Conservation (phyloP, 2,888 invertebrate genomes). For the Drosophila tripunctata region DNA sequence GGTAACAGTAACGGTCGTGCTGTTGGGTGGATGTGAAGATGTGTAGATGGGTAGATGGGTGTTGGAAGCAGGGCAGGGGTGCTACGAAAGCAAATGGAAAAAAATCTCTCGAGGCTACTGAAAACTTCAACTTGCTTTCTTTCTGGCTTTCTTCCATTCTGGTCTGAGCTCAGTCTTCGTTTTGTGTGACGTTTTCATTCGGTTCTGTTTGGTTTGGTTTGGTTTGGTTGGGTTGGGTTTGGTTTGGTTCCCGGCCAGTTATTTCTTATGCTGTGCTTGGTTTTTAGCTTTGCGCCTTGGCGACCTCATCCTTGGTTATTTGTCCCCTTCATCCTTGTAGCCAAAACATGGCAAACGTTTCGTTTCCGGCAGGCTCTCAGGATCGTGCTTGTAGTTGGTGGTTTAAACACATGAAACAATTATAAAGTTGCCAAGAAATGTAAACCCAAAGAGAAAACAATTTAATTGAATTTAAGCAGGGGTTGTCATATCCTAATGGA, state of each 20-base stretch:
- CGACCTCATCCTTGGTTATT: constrained; percentile 18
- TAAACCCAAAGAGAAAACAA: constrained; percentile 79
- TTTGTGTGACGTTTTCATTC: constrained; percentile 38
- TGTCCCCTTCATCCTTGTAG: not conserved
- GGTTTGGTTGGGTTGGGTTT: not conserved
- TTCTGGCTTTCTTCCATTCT: not conserved
- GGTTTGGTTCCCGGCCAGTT: constrained; percentile 59
- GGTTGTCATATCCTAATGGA: constrained; percentile 80
- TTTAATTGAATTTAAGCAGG: constrained; percentile 79
- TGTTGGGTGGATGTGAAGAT: not conserved
- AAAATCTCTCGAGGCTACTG: constrained; percentile 77
- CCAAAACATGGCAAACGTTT: too few species aligned
- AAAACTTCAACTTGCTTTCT: constrained; percentile 58
- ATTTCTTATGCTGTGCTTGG: constrained; percentile 76
- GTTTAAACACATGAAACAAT: constrained; percentile 79
- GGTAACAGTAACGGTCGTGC: not conserved
- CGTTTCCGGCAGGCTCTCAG: constrained; percentile 10
- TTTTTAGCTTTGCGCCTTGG: constrained; percentile 70
- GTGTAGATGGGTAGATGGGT: not conserved
- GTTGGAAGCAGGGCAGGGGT: not conserved
- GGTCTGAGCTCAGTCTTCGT: constrained; percentile 4
- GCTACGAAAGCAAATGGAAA: constrained; percentile 37
- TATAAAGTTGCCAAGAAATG: constrained; percentile 78
- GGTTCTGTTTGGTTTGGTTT: not conserved
- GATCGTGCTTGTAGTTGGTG: constrained; percentile 57